Base-by-base conservation (phyloP, 2,888 invertebrate genomes). In the Imbricaverruca yamaguchii region DNA sequence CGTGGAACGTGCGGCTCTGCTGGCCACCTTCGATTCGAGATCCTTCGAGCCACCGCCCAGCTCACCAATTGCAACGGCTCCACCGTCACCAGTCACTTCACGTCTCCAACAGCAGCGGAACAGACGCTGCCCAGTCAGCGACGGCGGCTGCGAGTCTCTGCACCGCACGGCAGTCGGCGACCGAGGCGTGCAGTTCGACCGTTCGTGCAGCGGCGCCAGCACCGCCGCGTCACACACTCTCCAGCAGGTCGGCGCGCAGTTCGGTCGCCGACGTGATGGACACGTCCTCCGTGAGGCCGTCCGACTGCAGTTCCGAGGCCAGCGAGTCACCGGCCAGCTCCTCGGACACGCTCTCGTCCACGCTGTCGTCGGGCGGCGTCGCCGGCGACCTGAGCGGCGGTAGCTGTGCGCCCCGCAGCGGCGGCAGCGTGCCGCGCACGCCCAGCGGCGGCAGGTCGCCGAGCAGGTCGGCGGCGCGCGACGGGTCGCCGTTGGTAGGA, bases 351-450 rank as follows among this genome's bases (percentile, higher is more conserved):
- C 57, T 79, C n/a, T 23, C 23, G 57, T 57, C 57, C 15, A 6
- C 15, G 23, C 25, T 8, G 74, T 23, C 12, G 21, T 21, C 15
- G 57, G 55, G n/a, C 15, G 13, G n/a, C 79, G 57, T 12, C 1
- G 23, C n/a, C 25, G 57, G 21, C 74, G 55, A 10, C 6, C 12
- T 23, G 13, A 74, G 74, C 15, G 15, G 7, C 10, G 74, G 74
- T 21, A 74, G 74, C 74, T 74, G 74, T 9, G 53, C 74, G 74
- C 53, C 18, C 21, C 74, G 53, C 21, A 74, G 74, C 53, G 74
- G 74, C 74, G 74, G 74, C 74, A 74, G 74, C 21, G 74, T 74
- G 74, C 74, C 74, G 21, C 55, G 74, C 9, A 18, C 53, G 74
- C 15, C 21, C 53, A 74, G 74, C 13, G 74, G 74, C 10, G 74